Percentiles rank a stretch among this genome's conserved stretches.
These are phyloP conservation scores for Muschampia plurimacula DNA, from an alignment of 2,888 invertebrate genomes.

Conservation along the genomic window DNA sequence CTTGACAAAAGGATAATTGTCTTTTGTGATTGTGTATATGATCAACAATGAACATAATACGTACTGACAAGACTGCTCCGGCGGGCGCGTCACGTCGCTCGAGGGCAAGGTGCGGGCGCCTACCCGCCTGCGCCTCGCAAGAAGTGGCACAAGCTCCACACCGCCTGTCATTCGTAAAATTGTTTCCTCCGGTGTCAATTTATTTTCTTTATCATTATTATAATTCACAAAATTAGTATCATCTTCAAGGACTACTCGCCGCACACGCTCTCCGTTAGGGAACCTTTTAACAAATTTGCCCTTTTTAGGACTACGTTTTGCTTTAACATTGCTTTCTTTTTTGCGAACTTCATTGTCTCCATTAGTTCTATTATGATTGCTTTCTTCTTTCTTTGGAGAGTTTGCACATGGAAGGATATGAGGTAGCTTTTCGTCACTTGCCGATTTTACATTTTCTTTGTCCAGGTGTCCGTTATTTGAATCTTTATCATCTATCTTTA, in stretches of 20 bases:
- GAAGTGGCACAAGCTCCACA: slow-evolving; percentile 90
- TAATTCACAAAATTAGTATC: slow-evolving; percentile 43
- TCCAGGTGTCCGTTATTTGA: slow-evolving; percentile 52
- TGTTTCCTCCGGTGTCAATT: slow-evolving; percentile 71
- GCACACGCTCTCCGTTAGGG: slow-evolving; percentile 66
- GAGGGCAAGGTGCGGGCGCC: slow-evolving; percentile 79
- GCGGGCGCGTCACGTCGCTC: slow-evolving; percentile 77
- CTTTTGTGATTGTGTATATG: slow-evolving; percentile 41
- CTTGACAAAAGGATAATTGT: slow-evolving; percentile 49
- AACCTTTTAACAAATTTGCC: slow-evolving; percentile 68
- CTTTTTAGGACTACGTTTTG: slow-evolving; percentile 61
- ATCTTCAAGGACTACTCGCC: slow-evolving; percentile 58
- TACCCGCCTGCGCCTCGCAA: slow-evolving; percentile 87
- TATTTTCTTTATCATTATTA: slow-evolving; percentile 54
- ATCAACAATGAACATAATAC: slow-evolving; percentile 54
- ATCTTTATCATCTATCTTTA: slow-evolving; percentile 78
- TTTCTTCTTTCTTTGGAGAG: slow-evolving; percentile 33
- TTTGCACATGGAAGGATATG: slow-evolving; percentile 58
- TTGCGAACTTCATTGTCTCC: slow-evolving; percentile 48
- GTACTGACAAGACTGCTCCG: slow-evolving; percentile 75
- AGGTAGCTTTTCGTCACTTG: slow-evolving; percentile 66
- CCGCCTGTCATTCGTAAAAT: slow-evolving; percentile 86
- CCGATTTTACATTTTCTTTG: slow-evolving; percentile 62
- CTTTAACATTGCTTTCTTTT: slow-evolving; percentile 47
- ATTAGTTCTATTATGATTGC: slow-evolving; percentile 46